These are phyloP conservation scores for Tadarida brasiliensis DNA, from an alignment of 2,797 vertebrate species.

Conservation along the genomic window DNA sequence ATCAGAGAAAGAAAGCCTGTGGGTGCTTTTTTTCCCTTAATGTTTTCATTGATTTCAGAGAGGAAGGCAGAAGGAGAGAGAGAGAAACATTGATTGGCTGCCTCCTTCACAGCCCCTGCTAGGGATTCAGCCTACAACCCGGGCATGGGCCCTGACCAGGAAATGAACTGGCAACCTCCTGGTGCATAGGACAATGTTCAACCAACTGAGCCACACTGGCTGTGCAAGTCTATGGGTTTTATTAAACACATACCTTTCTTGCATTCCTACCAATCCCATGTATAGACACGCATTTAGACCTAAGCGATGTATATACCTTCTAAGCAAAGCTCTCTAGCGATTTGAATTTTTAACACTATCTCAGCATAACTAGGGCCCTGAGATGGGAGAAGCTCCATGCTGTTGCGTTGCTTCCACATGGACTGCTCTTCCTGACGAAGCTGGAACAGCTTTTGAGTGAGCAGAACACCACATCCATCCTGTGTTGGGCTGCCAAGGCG, in stretches of 20 bases:
- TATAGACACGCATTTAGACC: not conserved
- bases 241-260: not conserved
- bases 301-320: not conserved
- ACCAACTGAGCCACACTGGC: too few species aligned
- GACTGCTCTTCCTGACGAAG: not conserved
- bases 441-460: not conserved
- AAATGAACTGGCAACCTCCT: too few species aligned
- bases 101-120: too few species aligned
- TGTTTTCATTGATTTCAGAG: too few species aligned
- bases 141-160: too few species aligned
- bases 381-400: not conserved
- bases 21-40: not conserved
- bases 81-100: too few species aligned
- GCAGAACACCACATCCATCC: not conserved
- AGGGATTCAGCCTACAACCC: too few species aligned
- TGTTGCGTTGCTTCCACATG: accelerated
- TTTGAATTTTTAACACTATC: not conserved
- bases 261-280: not conserved
- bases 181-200: too few species aligned
- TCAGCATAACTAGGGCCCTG: not conserved
- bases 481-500: not conserved
- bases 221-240: not conserved
- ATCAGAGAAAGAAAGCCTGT: not conserved
- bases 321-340: not conserved
- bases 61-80: too few species aligned